Base-by-base conservation (phyloP, 2,888 invertebrate genomes). In the Rhagium mordax region DNA sequence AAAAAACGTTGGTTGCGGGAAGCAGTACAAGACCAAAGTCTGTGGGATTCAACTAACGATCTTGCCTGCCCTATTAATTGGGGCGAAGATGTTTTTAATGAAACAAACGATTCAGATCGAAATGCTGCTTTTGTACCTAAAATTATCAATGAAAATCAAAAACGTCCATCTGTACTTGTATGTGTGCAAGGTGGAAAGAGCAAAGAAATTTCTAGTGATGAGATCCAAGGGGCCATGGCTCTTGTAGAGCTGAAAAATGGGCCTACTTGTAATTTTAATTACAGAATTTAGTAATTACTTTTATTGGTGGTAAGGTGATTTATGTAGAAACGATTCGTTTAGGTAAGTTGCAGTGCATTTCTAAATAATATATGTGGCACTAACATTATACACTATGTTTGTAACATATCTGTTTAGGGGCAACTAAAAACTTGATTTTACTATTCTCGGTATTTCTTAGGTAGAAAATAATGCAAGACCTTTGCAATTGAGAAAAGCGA, bases 1-100 rank as follows among this genome's bases (percentile, higher is more conserved):
- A 92, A 92, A 83, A 91, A 91, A 81, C 88, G 91, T 20, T 92
- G 91, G 91, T 83, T 92, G 13, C 86, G 90, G 1, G 91, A 91
- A 83, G 91, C 91, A 2, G 79, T 82, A 2, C 84, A 85, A 71
- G 85, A 86, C 59, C 84, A 85, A 70, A 85, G 86, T 70, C 78
- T 81, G n/a, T 84, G 85, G 84, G 86, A 86, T 70, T 84, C 84
- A 4, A 84, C 83, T 21, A 89, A 89, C 66, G 89, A 89, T 67
- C 79, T 91, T 29, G 90, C 90, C 0, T 89, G 88, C 77, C 90
- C 90, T 6, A 82, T 90, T 16, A 88, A 89, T 77, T 90, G 90
- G 90, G 88, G 83, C 8, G 87, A 87, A 59, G 85, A 83, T 15
- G 57, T 68, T 41, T 73, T 70, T 18, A 51, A 74, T 68, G 74